These are phyloP conservation scores for Ectemnius cavifrons DNA, from an alignment of 2,888 invertebrate genomes.

Conservation along the genomic window DNA sequence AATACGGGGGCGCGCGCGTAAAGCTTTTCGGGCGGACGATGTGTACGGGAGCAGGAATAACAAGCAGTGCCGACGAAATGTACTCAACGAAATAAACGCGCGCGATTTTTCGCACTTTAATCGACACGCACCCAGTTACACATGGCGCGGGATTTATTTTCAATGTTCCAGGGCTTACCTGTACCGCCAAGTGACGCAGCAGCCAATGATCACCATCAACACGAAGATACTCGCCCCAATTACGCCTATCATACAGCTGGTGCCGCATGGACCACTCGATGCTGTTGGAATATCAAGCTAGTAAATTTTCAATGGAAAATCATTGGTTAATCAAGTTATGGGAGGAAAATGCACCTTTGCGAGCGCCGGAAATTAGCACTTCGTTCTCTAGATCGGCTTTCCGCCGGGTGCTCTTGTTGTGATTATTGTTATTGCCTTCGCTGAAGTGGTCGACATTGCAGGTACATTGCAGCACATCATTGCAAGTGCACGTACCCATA, in stretches of 20 bases:
- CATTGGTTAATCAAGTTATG: neutral
- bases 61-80: too few species aligned
- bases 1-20: too few species aligned
- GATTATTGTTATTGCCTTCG: conserved; percentile 36
- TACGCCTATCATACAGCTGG: conserved; percentile 78
- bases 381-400: conserved; percentile 59
- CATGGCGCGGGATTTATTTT: too few species aligned
- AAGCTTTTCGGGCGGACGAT: too few species aligned
- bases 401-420: conserved; percentile 46
- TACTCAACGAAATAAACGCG: too few species aligned
- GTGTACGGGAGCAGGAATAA: too few species aligned
- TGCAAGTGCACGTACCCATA: conserved; percentile 79
- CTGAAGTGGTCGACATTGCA: conserved; percentile 73
- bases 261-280: conserved; percentile 74
- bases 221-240: conserved; percentile 76
- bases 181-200: conserved; percentile 70
- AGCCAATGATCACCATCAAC: conserved; percentile 68
- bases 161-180: conserved; percentile 59
- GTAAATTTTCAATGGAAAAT: neutral
- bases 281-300: conserved; percentile 50
- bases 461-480: conserved; percentile 76
- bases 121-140: too few species aligned
- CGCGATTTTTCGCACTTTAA: too few species aligned
- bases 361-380: conserved; percentile 60
- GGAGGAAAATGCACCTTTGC: conserved; percentile 65